Conservation (phyloP, 2,888 invertebrate genomes). For the Drosophila prostipennis region DNA sequence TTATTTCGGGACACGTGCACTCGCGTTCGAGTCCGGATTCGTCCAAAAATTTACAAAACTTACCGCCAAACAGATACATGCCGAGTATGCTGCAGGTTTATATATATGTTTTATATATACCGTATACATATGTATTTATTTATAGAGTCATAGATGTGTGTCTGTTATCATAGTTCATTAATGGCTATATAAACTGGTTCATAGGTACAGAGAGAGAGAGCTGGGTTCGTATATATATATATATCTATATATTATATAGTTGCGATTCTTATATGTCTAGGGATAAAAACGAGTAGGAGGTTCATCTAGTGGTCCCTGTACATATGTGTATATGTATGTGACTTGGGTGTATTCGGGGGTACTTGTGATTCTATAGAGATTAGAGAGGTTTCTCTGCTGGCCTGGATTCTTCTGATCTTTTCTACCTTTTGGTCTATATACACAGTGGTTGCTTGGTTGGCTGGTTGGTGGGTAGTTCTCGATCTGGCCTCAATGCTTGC, state of each 20-base stretch:
- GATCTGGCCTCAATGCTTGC: conserved; percentile 3
- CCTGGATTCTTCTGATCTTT: conserved; percentile 20
- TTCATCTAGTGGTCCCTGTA: conserved; percentile 34
- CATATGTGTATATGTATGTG: conserved; percentile 7
- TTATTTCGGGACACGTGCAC: conserved; percentile 97
- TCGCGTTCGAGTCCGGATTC: conserved; percentile 92
- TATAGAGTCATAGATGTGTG: conserved; percentile 39
- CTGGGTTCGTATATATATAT: conserved; percentile 30
- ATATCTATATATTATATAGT: conserved; percentile 26
- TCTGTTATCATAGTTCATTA: conserved; percentile 30
- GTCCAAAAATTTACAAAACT: conserved; percentile 99
- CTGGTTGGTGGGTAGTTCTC: conserved; percentile 1
- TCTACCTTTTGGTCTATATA: conserved; percentile 24
- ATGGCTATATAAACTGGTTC: conserved; percentile 31
- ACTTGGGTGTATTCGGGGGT: conserved; percentile 1
- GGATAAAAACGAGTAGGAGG: conserved; percentile 29
- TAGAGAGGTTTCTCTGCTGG: background rate
- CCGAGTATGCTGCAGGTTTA: conserved; percentile 94
- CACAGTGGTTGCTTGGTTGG: conserved; percentile 19
- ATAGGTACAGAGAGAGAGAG: conserved; percentile 40
- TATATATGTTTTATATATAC: conserved; percentile 55
- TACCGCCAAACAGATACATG: conserved; percentile 99
- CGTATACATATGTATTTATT: conserved; percentile 48
- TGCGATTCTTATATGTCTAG: conserved; percentile 32
- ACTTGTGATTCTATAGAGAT: background rate